Conservation (phyloP, 2,888 invertebrate genomes). For the Xestia xanthographa region DNA sequence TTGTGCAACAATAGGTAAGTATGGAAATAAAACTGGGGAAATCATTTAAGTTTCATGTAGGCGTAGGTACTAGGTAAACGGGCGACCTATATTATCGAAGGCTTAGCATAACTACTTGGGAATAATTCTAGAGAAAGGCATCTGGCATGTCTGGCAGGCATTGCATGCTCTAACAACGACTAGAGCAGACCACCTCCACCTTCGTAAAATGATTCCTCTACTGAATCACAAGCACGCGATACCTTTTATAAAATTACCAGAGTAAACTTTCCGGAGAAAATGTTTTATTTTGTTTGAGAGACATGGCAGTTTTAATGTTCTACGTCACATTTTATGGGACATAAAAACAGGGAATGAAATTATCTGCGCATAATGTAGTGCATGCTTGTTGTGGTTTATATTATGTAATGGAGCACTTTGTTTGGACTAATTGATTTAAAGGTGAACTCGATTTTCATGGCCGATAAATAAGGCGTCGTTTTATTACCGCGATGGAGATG, state of each 20-base stretch:
- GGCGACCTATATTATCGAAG: constrained; percentile 39
- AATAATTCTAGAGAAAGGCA: constrained; percentile 42
- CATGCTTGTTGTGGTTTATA: neutral
- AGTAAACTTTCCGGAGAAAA: constrained; percentile 14
- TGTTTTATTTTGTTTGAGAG: constrained; percentile 27
- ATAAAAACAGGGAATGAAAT: constrained; percentile 32
- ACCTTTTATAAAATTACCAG: neutral
- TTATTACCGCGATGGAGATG: neutral
- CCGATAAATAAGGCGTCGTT: neutral
- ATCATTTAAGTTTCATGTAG: neutral
- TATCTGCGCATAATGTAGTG: neutral
- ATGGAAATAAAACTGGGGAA: neutral
- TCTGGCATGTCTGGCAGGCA: constrained; percentile 19
- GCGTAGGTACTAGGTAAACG: neutral
- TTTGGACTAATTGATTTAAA: neutral
- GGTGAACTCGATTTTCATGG: neutral
- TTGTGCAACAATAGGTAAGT: neutral
- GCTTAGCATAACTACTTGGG: constrained; percentile 33
- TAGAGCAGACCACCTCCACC: constrained; percentile 10
- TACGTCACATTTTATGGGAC: constrained; percentile 24
- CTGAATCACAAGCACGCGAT: constrained; percentile 11
- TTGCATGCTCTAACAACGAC: constrained; percentile 28
- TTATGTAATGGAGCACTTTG: neutral
- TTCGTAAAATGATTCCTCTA: constrained; percentile 26
- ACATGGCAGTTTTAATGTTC: neutral